These are phyloP conservation scores for Rhingia rostrata DNA, from an alignment of 2,888 invertebrate species.

Conservation along the genomic window DNA sequence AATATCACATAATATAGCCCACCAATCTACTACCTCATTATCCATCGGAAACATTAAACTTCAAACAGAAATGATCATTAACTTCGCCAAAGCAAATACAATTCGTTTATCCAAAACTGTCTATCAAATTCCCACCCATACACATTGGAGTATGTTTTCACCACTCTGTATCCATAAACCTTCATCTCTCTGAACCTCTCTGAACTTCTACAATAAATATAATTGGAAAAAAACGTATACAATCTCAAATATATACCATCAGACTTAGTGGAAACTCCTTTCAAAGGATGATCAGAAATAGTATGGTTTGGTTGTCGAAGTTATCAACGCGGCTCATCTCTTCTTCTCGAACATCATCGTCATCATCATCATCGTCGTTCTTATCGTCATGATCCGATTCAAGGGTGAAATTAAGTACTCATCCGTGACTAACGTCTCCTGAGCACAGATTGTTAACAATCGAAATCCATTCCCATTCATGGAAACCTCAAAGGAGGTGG, in stretches of 20 bases:
- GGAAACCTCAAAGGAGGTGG: conserved; percentile 66
- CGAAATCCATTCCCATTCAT: conserved; percentile 72
- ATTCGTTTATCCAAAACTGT: conserved; percentile 59
- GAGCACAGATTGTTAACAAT: conserved; percentile 75
- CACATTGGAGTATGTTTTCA: conserved; percentile 22
- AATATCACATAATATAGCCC: conserved; percentile 68
- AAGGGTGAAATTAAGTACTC: conserved; percentile 81
- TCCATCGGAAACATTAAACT: conserved; percentile 64
- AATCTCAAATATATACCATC: conserved; percentile 37
- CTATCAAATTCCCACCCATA: conserved; percentile 14
- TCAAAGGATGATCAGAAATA: conserved; percentile 8
- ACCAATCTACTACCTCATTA: conserved; percentile 23
- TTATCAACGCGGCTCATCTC: background rate
- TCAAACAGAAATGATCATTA: conserved; percentile 66
- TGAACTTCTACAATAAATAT: conserved; percentile 63
- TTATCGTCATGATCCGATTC: conserved; percentile 75
- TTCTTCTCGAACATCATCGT: conserved; percentile 36
- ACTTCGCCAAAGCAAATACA: conserved; percentile 70
- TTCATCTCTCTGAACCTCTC: conserved; percentile 29
- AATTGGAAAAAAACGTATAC: conserved; percentile 62
- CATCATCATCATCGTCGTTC: conserved; percentile 59
- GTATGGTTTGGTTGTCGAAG: conserved; percentile 16
- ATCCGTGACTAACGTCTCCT: conserved; percentile 79
- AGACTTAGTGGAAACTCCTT: conserved; percentile 3
- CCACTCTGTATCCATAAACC: conserved; percentile 14